Percentiles rank a stretch among this genome's conserved stretches.
These are phyloP conservation scores for Apogon talboti DNA, from an alignment of 2,797 vertebrate genomes.

Conservation along the genomic window DNA sequence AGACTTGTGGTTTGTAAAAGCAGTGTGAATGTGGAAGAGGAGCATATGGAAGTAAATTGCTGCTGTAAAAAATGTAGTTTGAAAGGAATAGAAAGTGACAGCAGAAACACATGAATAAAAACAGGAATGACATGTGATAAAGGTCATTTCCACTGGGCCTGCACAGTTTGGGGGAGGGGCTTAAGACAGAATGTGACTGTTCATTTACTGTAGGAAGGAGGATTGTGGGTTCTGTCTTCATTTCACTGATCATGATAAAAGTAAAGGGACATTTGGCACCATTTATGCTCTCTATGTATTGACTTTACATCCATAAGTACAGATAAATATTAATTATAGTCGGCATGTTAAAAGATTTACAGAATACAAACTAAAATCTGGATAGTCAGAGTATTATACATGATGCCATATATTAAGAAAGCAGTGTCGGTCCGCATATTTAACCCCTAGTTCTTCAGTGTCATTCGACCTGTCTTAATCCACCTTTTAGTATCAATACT, in stretches of 20 bases:
- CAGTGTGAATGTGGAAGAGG: conserved; percentile 9
- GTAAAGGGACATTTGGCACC: not conserved
- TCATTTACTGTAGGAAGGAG: not conserved
- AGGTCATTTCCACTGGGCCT: conserved; percentile 52
- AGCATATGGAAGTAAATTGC: conserved; percentile 52
- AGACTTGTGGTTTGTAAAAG: conserved; percentile 1
- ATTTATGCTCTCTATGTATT: not conserved
- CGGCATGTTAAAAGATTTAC: too few relatives aligned
- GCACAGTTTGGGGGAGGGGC: conserved; percentile 15
- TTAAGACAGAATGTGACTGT: conserved; percentile 9
- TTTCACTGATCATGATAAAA: too few relatives aligned
- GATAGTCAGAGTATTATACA: too few relatives aligned
- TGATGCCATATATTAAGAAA: too few relatives aligned
- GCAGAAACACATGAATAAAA: conserved; percentile 51
- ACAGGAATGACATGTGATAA: conserved; percentile 55
- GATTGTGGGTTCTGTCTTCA: not conserved
- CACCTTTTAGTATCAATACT: too few relatives aligned
- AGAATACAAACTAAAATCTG: too few relatives aligned
- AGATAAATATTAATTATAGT: too few relatives aligned
- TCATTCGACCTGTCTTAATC: too few relatives aligned
- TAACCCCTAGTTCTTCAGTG: too few relatives aligned
- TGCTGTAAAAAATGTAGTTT: conserved; percentile 29
- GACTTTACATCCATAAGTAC: too few relatives aligned
- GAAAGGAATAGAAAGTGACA: conserved; percentile 53
- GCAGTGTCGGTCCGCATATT: too few relatives aligned